Evolutionary conservation across 2,888 invertebrate genomes (phyloP).

Genomic region (Coenonympha arcania): DNA sequence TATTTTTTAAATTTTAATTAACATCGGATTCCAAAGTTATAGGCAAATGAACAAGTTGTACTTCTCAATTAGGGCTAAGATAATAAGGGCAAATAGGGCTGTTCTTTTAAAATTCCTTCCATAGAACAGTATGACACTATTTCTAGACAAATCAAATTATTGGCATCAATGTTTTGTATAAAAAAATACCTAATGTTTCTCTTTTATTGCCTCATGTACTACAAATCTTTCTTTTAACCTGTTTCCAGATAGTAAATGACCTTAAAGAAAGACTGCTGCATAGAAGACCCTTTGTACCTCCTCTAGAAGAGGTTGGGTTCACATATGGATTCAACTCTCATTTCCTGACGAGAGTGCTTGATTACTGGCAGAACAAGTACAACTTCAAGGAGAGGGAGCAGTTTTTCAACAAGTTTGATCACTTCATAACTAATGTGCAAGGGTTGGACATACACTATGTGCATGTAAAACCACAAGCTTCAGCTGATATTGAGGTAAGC

Average conservation of each 20-base stretch:
- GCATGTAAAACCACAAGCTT: slow-evolving; percentile 75
- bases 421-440: slow-evolving; percentile 84
- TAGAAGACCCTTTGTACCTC: slow-evolving; percentile 60
- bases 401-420: slow-evolving; percentile 81
- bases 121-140: too few relatives aligned
- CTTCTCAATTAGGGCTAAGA: too few relatives aligned
- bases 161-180: too few relatives aligned
- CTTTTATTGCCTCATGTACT: not conserved
- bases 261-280: slow-evolving; percentile 71
- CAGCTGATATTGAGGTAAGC: slow-evolving; percentile 41
- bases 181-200: too few relatives aligned
- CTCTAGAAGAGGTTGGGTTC: slow-evolving; percentile 80
- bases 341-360: slow-evolving; percentile 77
- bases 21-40: too few relatives aligned
- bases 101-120: too few relatives aligned
- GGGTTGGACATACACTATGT: slow-evolving; percentile 83
- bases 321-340: slow-evolving; percentile 86
- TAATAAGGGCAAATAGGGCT: too few relatives aligned
- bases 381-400: slow-evolving; percentile 77
- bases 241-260: slow-evolving; percentile 65
- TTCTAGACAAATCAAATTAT: too few relatives aligned
- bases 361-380: slow-evolving; percentile 86
- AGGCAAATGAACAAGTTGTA: too few relatives aligned
- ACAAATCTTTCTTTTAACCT: not conserved
- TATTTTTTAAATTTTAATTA: too few relatives aligned